A percentile compares a stretch with the other conserved stretches of the same genome.
Evolutionary conservation across 2,113 vertebrate species (phyloP).

Genomic region (Regulus satrapa): DNA sequence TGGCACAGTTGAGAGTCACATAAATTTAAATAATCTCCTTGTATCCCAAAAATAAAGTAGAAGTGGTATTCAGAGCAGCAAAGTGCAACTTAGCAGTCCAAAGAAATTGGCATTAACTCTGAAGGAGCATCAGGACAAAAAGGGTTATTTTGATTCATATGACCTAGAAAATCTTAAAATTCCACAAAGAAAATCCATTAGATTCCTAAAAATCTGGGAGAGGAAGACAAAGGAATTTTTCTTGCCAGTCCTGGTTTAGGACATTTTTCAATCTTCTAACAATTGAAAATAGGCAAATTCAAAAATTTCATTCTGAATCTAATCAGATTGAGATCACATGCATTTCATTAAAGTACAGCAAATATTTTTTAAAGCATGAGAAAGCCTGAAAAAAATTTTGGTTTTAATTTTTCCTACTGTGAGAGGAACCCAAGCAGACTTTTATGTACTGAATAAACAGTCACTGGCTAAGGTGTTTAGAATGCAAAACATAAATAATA

Average conservation of each 20-base stretch:
- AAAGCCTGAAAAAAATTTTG: background rate
- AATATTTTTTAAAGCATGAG: background rate
- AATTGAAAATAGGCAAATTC: background rate
- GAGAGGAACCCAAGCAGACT: background rate
- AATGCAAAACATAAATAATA: background rate
- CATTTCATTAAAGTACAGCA: background rate
- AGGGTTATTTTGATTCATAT: background rate
- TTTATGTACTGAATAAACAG: background rate
- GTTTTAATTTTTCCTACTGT: background rate
- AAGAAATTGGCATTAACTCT: background rate
- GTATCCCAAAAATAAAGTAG: background rate
- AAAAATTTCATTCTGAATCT: background rate
- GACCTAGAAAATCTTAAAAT: background rate
- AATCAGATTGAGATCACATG: too few species aligned
- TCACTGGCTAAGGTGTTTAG: background rate
- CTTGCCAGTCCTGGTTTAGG: background rate
- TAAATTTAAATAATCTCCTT: background rate
- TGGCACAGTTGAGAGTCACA: background rate
- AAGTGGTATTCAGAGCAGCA: background rate
- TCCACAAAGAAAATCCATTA: background rate
- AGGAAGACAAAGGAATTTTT: background rate
- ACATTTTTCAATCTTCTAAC: background rate
- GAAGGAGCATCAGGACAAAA: background rate
- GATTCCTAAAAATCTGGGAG: background rate
- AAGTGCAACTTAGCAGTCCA: background rate